Evolutionary conservation across 2,113 vertebrate species (phyloP).

Genomic region (Perca fluviatilis): DNA sequence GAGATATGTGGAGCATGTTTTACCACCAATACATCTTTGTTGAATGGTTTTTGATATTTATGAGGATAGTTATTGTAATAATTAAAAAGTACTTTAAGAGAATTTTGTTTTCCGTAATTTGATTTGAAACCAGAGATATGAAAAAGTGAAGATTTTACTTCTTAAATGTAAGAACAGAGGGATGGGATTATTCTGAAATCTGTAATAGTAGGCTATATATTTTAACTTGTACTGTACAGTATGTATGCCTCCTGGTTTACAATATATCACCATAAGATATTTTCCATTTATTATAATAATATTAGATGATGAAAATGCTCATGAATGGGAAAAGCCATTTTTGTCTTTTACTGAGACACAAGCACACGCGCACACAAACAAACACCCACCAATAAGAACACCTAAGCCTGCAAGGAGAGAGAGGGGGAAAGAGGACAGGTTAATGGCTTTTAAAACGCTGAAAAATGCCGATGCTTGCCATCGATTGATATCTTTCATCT

Average conservation of each 20-base stretch:
- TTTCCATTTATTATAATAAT: background rate
- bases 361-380: background rate
- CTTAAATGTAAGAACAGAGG: background rate
- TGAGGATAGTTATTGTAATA: background rate
- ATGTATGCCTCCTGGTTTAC: background rate
- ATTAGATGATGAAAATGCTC: background rate
- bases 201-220: background rate
- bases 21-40: background rate
- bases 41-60: background rate
- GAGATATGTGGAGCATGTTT: background rate
- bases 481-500: constrained; percentile 77
- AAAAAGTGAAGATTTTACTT: background rate
- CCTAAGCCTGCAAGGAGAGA: constrained; percentile 42
- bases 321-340: background rate
- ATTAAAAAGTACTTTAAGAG: background rate
- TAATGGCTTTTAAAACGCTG: constrained; percentile 63
- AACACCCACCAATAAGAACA: background rate
- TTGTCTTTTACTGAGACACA: background rate
- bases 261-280: background rate
- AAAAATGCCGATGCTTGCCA: constrained; percentile 77
- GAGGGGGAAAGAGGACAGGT: constrained; percentile 46
- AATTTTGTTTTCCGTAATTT: background rate
- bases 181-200: background rate
- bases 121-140: background rate
- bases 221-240: background rate